Evolutionary conservation across 2,113 vertebrate species (phyloP).

Genomic region (Macrotis lagotis): DNA sequence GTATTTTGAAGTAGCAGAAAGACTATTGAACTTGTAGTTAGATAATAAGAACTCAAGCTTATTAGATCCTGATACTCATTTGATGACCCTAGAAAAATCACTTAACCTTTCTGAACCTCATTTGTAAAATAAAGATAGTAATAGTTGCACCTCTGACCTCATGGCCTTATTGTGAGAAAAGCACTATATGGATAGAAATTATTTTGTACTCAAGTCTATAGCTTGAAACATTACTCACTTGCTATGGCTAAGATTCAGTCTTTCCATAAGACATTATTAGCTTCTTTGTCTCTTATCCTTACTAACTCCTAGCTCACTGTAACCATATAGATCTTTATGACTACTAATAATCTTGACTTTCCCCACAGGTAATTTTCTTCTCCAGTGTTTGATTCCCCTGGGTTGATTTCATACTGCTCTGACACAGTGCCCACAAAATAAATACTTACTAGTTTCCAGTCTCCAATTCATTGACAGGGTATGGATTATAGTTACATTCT

Average conservation of each 20-base stretch:
- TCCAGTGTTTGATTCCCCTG: not conserved
- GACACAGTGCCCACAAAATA: not conserved
- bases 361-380: not conserved
- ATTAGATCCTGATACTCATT: not conserved
- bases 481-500: not conserved
- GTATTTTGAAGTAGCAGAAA: not conserved
- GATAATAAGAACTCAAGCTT: not conserved
- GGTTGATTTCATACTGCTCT: not conserved
- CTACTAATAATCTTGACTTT: not conserved
- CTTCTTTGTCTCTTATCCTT: not conserved
- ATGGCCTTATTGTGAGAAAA: not conserved
- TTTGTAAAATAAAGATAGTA: not conserved
- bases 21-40: not conserved
- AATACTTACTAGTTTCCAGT: not conserved
- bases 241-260: not conserved
- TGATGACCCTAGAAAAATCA: not conserved
- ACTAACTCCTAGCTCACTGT: not conserved
- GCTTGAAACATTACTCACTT: not conserved
- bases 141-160: not conserved
- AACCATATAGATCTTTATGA: not conserved
- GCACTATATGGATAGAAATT: not conserved
- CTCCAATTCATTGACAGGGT: not conserved
- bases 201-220: not conserved
- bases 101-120: not conserved
- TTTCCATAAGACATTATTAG: not conserved